Base-by-base conservation (phyloP, 2,113 vertebrate genomes). In the Canis aureus region DNA sequence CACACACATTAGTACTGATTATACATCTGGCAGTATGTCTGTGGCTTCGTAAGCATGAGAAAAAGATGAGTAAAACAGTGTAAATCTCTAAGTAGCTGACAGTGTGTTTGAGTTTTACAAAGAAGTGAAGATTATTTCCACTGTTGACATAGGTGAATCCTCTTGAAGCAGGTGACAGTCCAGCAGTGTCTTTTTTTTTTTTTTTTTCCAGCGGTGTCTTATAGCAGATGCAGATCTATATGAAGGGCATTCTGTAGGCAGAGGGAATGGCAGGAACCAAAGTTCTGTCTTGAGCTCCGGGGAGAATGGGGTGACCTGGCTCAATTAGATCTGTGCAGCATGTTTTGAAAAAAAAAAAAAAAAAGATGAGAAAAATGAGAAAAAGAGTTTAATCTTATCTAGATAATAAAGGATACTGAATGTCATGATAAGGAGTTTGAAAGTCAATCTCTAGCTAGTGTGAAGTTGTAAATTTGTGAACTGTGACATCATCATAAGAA, bases 401-500 rank as follows among this genome's bases (percentile, higher is more conserved):
- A 74, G 62, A 95, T 64, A 85, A 29, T 57, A 17, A 96, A 94
- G 69, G 49, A 62, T 32, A 57, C 10, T 59, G 43, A 94, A 84
- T 67, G 43, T 84, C 88, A 93, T 57, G 11, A 64, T 81, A 83
- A 86, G 10, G 57, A 91, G 22, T 73, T 91, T 94, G 64, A 84
- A 94, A 96, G 86, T 96, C 53, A 78, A 49, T 81, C 29, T 78
- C 19, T 78, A 82, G 11, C 59, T 17, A 53, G 19, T 66, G 53
- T 67, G 35, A 86, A 92, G 27, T 38, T 94, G 23, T 76, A 64
- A 80, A 19, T 87, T 88, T 91, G 38, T 85, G 8, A 90, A 85
- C 53, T 83, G 35, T 96, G 90, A 64, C 32, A 92, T 79, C 23
- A 35, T 64, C 35, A 19, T 60, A 96, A 66, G 57, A 94, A 87